These are phyloP conservation scores for Proteles cristata DNA, from an alignment of 2,113 vertebrate species.

Conservation along the genomic window DNA sequence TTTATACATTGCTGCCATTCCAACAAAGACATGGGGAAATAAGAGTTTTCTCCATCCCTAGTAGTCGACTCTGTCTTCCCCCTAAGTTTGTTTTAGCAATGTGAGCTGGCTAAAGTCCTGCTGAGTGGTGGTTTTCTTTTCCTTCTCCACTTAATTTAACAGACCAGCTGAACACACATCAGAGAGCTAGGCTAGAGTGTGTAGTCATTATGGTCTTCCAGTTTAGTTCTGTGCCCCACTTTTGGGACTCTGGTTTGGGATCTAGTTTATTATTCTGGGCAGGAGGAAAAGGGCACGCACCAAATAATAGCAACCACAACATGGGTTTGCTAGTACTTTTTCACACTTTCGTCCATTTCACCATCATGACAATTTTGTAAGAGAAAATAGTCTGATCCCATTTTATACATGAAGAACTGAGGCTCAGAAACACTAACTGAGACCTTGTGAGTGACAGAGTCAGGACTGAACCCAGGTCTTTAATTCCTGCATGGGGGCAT, in stretches of 20 bases:
- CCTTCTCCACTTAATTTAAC: constrained; percentile 76
- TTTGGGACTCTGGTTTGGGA: constrained; percentile 61
- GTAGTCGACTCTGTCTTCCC: constrained; percentile 8
- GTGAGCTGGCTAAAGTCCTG: constrained; percentile 68
- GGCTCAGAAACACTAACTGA: not conserved
- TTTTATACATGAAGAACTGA: constrained; percentile 24
- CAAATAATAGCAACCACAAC: constrained; percentile 60
- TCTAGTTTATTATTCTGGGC: constrained; percentile 75
- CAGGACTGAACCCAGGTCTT: constrained; percentile 38
- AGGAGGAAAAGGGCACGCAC: constrained; percentile 42
- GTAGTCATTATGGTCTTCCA: constrained; percentile 67
- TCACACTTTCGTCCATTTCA: not conserved
- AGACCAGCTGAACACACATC: constrained; percentile 76
- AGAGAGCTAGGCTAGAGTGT: constrained; percentile 58
- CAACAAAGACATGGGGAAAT: constrained; percentile 40
- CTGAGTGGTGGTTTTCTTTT: constrained; percentile 75
- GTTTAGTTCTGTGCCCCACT: constrained; percentile 49
- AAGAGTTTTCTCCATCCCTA: constrained; percentile 35
- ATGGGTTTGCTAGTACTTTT: not conserved
- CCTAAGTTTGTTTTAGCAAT: constrained; percentile 70
- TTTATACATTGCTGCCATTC: constrained; percentile 60
- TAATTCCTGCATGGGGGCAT: not conserved
- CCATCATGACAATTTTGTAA: constrained; percentile 26
- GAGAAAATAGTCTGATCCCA: not conserved
- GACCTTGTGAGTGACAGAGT: not conserved